Evolutionary conservation across 2,797 vertebrate species (phyloP).

Genomic region (Saxicola maurus): DNA sequence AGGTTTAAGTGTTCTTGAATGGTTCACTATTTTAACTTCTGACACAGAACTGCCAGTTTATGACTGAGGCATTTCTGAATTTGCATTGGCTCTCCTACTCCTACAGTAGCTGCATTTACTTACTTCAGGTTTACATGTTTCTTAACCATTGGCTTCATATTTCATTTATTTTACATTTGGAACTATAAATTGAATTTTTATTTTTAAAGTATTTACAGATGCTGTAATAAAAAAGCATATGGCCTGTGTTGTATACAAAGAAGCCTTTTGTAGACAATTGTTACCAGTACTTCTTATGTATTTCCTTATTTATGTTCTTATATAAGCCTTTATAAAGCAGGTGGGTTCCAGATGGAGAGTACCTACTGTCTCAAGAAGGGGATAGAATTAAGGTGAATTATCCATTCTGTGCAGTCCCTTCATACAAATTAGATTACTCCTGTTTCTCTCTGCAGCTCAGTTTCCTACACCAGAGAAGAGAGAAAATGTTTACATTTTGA

Average conservation of each 20-base stretch:
- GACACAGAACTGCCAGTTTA: not conserved
- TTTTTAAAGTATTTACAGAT: not conserved
- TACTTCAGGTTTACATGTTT: not conserved
- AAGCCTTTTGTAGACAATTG: not conserved
- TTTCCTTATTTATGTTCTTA: not conserved
- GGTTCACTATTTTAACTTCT: not conserved
- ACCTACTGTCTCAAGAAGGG: not conserved
- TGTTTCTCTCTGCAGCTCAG: not conserved
- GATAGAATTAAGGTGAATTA: not conserved
- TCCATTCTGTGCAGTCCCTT: not conserved
- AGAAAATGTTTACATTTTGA: not conserved
- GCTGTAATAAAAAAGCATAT: not conserved
- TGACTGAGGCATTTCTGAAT: not conserved
- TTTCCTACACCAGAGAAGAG: not conserved
- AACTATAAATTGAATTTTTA: not conserved
- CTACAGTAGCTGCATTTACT: not conserved
- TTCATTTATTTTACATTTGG: not conserved
- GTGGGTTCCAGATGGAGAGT: not conserved
- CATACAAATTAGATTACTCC: not conserved
- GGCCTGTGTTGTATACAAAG: rapidly evolving
- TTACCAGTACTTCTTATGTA: not conserved
- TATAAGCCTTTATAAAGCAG: not conserved
- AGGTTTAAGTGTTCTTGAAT: not conserved
- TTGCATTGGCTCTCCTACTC: not conserved
- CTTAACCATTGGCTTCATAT: not conserved